phyloP scores from a whole-genome alignment of 2,113 vertebrate species.

The Blennius ocellaris region DNA sequence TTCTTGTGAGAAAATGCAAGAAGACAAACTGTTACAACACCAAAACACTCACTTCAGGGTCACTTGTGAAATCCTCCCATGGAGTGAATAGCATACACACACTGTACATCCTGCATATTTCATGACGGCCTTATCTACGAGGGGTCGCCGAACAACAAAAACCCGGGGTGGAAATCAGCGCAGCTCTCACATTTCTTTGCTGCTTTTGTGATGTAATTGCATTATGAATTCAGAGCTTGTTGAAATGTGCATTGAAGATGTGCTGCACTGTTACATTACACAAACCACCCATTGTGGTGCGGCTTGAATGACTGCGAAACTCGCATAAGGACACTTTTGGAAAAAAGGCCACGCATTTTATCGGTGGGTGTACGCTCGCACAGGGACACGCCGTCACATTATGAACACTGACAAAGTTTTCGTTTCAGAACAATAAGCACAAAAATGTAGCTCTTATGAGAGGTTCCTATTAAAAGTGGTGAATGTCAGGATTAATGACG shows the following conservation, averaged over 20 bases:
- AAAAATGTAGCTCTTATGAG: too few species aligned
- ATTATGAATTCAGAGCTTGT: background rate
- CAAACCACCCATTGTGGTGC: too few species aligned
- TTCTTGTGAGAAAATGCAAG: constrained; percentile 36
- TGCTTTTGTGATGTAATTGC: background rate
- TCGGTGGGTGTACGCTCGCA: too few species aligned
- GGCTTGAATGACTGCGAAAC: too few species aligned
- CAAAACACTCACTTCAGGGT: constrained; percentile 12
- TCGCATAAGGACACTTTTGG: too few species aligned
- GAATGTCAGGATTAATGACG: too few species aligned
- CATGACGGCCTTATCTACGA: background rate
- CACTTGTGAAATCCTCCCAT: constrained; percentile 21
- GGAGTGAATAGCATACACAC: background rate
- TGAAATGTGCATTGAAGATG: background rate
- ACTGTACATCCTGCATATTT: constrained; percentile 23
- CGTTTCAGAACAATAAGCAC: too few species aligned
- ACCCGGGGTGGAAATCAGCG: background rate
- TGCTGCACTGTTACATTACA: background rate
- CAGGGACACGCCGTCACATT: too few species aligned
- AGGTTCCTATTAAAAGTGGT: too few species aligned
- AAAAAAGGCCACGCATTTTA: too few species aligned
- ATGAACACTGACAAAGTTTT: too few species aligned
- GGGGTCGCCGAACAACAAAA: constrained; percentile 3
- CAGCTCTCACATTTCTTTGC: too few species aligned
- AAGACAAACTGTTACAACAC: constrained; percentile 39